phyloP scores from a whole-genome alignment of 2,888 invertebrate species.

The Scaptomyza cyrtandrae region DNA sequence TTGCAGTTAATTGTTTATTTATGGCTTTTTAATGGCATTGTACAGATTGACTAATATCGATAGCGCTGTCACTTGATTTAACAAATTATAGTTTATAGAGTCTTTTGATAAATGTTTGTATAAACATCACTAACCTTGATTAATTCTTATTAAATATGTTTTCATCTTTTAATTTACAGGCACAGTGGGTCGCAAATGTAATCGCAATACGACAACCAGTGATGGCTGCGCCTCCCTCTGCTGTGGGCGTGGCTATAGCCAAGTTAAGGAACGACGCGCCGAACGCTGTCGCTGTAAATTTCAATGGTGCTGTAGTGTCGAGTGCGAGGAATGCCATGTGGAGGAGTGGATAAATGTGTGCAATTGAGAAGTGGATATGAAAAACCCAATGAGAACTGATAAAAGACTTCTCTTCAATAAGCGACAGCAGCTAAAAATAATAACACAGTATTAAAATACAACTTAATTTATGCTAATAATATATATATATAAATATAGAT shows the following conservation, averaged over 20 bases:
- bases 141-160: neutral
- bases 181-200: constrained; percentile 92
- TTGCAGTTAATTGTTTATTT: constrained; percentile 73
- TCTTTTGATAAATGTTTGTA: constrained; percentile 24
- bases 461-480: constrained; percentile 37
- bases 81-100: neutral
- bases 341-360: constrained; percentile 96
- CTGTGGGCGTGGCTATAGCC: constrained; percentile 94
- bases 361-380: constrained; percentile 87
- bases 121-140: neutral
- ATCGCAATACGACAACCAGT: constrained; percentile 88
- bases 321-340: constrained; percentile 93
- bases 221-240: constrained; percentile 95
- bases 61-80: constrained; percentile 4
- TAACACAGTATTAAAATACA: constrained; percentile 38
- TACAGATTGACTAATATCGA: constrained; percentile 19
- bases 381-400: constrained; percentile 29
- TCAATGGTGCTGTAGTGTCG: constrained; percentile 97
- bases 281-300: constrained; percentile 96
- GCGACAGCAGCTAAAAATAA: constrained; percentile 28
- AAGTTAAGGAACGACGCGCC: constrained; percentile 90
- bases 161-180: constrained; percentile 78
- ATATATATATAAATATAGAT: constrained; percentile 13
- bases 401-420: constrained; percentile 47
- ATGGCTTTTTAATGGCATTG: constrained; percentile 66